Base-by-base conservation (phyloP, 64 coral and sea anemone genomes). In the Cladopsammia gracilis region DNA sequence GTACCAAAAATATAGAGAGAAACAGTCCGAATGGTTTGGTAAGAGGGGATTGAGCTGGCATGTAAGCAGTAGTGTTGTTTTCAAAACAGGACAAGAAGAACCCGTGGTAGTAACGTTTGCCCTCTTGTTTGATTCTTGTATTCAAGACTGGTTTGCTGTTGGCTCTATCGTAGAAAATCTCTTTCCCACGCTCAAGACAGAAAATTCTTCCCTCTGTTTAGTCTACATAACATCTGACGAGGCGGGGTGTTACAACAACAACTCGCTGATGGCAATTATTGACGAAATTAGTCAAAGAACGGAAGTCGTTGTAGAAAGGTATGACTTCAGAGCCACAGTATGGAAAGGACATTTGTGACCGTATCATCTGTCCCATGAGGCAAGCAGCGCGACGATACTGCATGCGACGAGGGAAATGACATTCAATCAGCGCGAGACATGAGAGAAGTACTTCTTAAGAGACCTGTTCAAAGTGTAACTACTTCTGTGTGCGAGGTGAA, bases 261-360 rank as follows among this genome's bases (percentile, higher is more conserved):
- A 69, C 50, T 45, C 79, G 25, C 50, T 48, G 19, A 73, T 93
- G 11, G 48, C 58, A 58, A 92, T 68, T 15, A 92, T 92, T 73
- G 15, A 64, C 68, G 80, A 47, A 0, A 85, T 92, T 42, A 71
- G 90, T 7, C 51, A 76, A 74, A 52, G 90, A 75, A 80, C 80
- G 18, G 90, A 79, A 46, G 58, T 92, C 70, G 70, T 20, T 56
- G 47, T 92, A 84, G 66, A 85, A 64, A 34, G 68, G 50, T 92
- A 92, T 42, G 90, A 90, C 50, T 82, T 90, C 87, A 79, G 79
- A 95, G 62, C 93, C 93, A 18, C 83, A 95, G 13, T 79, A 95
- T 76, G 88, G 93, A 42, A 95, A 95, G 49, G 87, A 95, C 78
- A 90, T 95, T 26, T 85, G 77, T 45, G 70, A 92, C 51, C 53